Conservation (phyloP, 2,888 invertebrate species). For the Luperina nickerlii region DNA sequence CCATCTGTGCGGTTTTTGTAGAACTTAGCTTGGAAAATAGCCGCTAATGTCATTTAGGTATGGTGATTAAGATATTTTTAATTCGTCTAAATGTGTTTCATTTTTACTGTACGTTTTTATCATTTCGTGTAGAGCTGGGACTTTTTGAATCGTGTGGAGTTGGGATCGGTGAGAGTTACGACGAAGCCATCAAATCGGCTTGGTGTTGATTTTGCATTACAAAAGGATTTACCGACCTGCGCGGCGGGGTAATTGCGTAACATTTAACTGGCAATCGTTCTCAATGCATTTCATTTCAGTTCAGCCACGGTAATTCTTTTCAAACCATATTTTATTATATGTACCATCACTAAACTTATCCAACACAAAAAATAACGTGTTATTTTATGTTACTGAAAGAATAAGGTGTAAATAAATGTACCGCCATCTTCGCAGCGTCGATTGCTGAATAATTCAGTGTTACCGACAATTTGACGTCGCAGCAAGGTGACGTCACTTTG, state of each 20-base stretch:
- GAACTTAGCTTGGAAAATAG: too few species aligned
- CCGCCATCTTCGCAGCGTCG: conserved; percentile 27
- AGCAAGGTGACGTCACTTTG: conserved; percentile 22
- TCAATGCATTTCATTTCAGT: background rate
- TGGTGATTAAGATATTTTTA: too few species aligned
- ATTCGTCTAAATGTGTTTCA: too few species aligned
- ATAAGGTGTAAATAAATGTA: conserved; percentile 38
- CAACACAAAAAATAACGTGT: conserved; percentile 17
- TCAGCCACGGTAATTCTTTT: background rate
- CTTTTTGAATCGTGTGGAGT: too few species aligned
- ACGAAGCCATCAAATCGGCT: background rate
- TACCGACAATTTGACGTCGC: conserved; percentile 26
- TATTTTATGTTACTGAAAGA: conserved; percentile 22
- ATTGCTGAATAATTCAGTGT: conserved; percentile 58
- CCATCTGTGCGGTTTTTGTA: too few species aligned
- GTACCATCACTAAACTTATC: background rate
- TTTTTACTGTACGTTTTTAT: too few species aligned
- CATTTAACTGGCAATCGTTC: too few species aligned
- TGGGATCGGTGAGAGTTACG: too few species aligned
- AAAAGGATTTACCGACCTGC: background rate
- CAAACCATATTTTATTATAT: background rate
- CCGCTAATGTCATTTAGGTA: too few species aligned
- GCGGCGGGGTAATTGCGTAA: background rate
- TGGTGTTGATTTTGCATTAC: background rate
- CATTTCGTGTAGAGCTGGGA: too few species aligned